A percentile compares a stretch with the other conserved stretches of the same genome.
Conservation (phyloP, 2,888 invertebrate genomes). For the Leptinotarsa tumamoca region DNA sequence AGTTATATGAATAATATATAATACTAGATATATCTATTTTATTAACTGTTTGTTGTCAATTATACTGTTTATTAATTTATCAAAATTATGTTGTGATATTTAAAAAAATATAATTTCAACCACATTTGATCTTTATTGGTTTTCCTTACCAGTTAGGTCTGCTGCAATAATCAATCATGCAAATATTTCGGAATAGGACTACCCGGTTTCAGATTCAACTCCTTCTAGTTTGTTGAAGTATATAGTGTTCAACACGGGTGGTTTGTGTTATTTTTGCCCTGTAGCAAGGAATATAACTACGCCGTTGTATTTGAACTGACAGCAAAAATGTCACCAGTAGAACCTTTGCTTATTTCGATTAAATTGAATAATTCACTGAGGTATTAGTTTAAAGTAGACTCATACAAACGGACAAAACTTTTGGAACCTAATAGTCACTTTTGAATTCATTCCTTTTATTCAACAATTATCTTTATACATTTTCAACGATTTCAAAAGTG, state of each 20-base stretch:
- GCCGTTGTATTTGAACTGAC: conserved; percentile 80
- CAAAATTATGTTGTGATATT: conserved; percentile 48
- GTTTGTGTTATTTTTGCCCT: conserved; percentile 74
- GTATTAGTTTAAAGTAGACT: too few species aligned
- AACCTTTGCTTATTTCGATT: too few species aligned
- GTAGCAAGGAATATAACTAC: conserved; percentile 81
- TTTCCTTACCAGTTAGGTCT: not conserved
- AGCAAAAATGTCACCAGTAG: conserved; percentile 8
- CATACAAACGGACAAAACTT: too few species aligned
- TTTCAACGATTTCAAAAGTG: not conserved
- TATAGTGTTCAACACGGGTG: conserved; percentile 80
- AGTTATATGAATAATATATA: conserved; percentile 37
- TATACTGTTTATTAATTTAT: conserved; percentile 56
- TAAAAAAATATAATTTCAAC: conserved; percentile 43
- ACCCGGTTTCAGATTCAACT: conserved; percentile 77
- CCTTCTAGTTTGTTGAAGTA: conserved; percentile 81
- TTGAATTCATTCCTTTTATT: not conserved
- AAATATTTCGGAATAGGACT: conserved; percentile 86
- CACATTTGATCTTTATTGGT: conserved; percentile 26
- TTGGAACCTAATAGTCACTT: not conserved
- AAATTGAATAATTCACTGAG: too few species aligned
- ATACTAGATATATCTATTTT: conserved; percentile 50
- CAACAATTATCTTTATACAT: not conserved
- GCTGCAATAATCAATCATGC: conserved; percentile 81
- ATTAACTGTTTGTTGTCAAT: conserved; percentile 53